Conservation (phyloP, 2,888 invertebrate genomes). For the Plebejus melissa region DNA sequence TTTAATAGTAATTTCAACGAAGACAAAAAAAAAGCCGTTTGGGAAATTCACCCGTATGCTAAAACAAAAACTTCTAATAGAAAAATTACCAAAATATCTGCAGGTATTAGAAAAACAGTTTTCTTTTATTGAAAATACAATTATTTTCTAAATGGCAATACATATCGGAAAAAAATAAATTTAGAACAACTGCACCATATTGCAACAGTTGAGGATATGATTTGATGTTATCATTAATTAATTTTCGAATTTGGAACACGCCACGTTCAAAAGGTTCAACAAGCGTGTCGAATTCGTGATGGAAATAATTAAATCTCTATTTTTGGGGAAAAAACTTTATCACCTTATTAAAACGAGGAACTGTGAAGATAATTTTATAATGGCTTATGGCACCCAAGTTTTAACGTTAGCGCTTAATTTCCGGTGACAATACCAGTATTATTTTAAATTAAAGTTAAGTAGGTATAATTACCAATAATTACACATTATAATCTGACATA, state of each 20-base stretch:
- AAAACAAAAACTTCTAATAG: not conserved
- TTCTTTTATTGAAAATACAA: not conserved
- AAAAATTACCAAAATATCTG: not conserved
- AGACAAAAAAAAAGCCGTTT: too few relatives aligned
- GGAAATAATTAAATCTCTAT: slow-evolving; percentile 24
- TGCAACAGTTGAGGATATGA: slow-evolving; percentile 57
- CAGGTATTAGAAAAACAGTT: not conserved
- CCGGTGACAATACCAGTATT: not conserved
- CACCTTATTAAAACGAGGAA: slow-evolving; percentile 10
- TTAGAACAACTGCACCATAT: slow-evolving; percentile 44
- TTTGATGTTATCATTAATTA: slow-evolving; percentile 54
- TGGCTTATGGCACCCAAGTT: not conserved
- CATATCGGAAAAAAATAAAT: not conserved
- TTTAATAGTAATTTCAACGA: too few relatives aligned
- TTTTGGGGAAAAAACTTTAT: slow-evolving; percentile 10
- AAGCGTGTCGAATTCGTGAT: slow-evolving; percentile 24
- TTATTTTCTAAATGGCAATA: not conserved
- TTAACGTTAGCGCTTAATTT: not conserved
- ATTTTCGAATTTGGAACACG: slow-evolving; percentile 41
- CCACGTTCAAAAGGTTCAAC: slow-evolving; percentile 22
- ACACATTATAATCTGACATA: not conserved
- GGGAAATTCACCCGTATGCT: not conserved
- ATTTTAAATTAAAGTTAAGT: not conserved
- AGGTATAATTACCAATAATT: not conserved
- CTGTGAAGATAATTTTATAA: not conserved